Evolutionary conservation across 2,113 vertebrate genomes (phyloP).

Genomic region (Trochalopteron elliotii): DNA sequence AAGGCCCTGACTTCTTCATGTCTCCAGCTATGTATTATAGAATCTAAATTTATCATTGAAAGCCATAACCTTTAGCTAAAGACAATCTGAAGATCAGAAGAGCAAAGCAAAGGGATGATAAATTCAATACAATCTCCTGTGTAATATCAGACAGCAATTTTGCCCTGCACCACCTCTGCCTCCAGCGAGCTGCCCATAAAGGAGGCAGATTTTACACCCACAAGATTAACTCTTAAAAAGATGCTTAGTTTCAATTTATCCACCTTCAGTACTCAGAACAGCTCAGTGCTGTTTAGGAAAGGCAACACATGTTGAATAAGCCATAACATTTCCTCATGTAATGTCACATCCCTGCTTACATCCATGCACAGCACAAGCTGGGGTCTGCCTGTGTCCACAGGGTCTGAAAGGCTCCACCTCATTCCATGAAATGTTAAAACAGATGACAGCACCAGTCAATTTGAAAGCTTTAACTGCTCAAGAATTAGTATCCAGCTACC

Average conservation of each 20-base stretch:
- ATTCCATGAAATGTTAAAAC: background rate
- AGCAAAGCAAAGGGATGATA: background rate
- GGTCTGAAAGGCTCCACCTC: background rate
- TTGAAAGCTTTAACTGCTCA: background rate
- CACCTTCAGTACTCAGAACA: background rate
- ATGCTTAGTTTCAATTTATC: background rate
- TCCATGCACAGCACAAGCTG: background rate
- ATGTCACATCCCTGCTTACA: accelerated
- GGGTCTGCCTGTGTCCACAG: too few species aligned
- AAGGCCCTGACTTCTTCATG: background rate
- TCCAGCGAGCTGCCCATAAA: background rate
- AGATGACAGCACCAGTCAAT: background rate
- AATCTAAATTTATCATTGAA: background rate
- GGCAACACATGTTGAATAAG: background rate
- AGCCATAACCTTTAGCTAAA: background rate
- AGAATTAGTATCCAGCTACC: background rate
- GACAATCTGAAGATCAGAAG: background rate
- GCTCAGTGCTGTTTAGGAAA: background rate
- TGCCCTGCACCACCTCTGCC: background rate
- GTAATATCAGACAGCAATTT: background rate
- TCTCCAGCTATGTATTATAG: background rate
- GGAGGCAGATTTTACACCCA: background rate
- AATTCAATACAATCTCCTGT: background rate
- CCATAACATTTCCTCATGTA: background rate
- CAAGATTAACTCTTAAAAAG: background rate